Conservation (phyloP, 2,797 vertebrate species). For the Microchirus variegatus region DNA sequence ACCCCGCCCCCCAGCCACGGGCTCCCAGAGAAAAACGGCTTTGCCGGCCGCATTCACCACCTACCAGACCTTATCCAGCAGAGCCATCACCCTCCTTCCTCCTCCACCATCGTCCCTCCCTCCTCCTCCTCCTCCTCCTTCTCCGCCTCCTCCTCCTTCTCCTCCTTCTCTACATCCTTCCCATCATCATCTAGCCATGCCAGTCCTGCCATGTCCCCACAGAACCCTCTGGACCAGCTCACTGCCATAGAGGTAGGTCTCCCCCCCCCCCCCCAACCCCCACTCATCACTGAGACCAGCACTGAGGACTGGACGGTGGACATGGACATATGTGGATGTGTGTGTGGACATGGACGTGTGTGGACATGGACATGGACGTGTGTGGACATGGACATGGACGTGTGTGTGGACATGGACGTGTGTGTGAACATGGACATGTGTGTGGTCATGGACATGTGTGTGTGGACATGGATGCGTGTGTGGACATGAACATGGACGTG, state of each 20-base stretch:
- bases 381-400: too few relatives aligned
- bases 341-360: constrained; percentile 29
- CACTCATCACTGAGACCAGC: constrained; percentile 34
- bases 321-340: neutral
- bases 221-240: constrained; percentile 79
- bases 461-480: too few relatives aligned
- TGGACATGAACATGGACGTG: too few relatives aligned
- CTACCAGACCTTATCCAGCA: constrained; percentile 99
- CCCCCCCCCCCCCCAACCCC: constrained; percentile 11
- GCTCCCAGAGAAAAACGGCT: constrained; percentile 96
- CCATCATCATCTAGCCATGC: constrained; percentile 94
- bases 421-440: too few relatives aligned
- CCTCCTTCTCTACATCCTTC: constrained; percentile 86
- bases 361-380: constrained; percentile 2
- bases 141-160: constrained; percentile 88
- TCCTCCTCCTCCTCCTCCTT: constrained; percentile 87
- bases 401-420: too few relatives aligned
- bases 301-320: constrained; percentile 26
- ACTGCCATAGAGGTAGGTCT: constrained; percentile 80
- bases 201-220: constrained; percentile 96
- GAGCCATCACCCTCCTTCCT: constrained; percentile 98
- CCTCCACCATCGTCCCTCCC: constrained; percentile 92
- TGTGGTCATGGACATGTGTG: too few relatives aligned
- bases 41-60: constrained; percentile 94
- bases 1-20: constrained; percentile 78